Conservation (phyloP, 2,888 invertebrate genomes). For the Selenia dentaria region DNA sequence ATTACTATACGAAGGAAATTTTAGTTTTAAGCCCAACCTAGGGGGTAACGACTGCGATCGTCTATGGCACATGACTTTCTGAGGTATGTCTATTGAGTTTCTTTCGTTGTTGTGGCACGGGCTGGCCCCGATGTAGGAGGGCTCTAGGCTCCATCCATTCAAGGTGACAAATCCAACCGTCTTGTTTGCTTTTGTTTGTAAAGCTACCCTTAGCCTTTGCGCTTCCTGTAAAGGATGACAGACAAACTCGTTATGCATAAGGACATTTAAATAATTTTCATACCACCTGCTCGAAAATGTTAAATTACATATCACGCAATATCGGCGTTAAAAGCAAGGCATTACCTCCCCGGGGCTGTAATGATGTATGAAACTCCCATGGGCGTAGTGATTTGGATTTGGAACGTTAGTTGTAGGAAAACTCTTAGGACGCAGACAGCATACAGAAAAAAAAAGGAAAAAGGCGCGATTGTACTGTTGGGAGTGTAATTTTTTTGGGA, state of each 20-base stretch:
- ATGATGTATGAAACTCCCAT: too few species aligned
- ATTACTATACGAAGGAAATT: slow-evolving; percentile 91
- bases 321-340: too few species aligned
- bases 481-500: too few species aligned
- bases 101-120: slow-evolving; percentile 86
- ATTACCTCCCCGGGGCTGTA: too few species aligned
- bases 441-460: too few species aligned
- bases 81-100: slow-evolving; percentile 68
- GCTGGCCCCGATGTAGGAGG: slow-evolving; percentile 88
- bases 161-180: slow-evolving; percentile 94
- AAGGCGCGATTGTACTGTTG: too few species aligned
- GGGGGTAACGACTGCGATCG: slow-evolving; percentile 95
- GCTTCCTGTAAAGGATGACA: slow-evolving; percentile 61
- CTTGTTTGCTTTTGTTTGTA: slow-evolving; percentile 85
- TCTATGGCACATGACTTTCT: slow-evolving; percentile 74
- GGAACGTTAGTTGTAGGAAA: too few species aligned
- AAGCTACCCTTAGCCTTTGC: slow-evolving; percentile 84
- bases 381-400: too few species aligned
- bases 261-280: too few species aligned
- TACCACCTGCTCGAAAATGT: too few species aligned
- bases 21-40: slow-evolving; percentile 91
- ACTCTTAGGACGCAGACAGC: too few species aligned
- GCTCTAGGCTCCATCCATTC: slow-evolving; percentile 93
- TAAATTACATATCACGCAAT: too few species aligned
- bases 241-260: neutral